These are phyloP conservation scores for Oreotragus oreotragus DNA, from an alignment of 2,113 vertebrate species.

Conservation along the genomic window DNA sequence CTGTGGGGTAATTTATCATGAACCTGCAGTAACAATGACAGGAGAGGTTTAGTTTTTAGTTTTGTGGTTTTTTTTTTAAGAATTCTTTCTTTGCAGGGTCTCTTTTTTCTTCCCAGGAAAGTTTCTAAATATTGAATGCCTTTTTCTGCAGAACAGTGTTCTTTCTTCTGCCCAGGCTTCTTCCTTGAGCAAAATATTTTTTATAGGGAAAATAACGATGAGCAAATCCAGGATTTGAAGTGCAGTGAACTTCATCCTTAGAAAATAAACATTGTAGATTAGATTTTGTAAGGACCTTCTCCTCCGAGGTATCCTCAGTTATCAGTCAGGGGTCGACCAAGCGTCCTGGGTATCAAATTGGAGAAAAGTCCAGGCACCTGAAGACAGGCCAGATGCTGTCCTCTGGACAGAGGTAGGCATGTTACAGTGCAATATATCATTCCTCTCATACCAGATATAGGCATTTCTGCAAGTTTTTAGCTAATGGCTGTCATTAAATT, in stretches of 20 bases:
- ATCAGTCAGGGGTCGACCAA: not conserved
- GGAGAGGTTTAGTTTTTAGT: not conserved
- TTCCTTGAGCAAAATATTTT: constrained; percentile 8
- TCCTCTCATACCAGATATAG: not conserved
- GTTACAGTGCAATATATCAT: not conserved
- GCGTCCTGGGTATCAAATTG: not conserved
- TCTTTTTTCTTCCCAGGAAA: constrained; percentile 12
- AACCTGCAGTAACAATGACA: not conserved
- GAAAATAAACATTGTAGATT: not conserved
- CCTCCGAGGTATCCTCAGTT: not conserved
- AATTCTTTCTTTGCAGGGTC: not conserved
- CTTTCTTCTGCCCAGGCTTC: not conserved
- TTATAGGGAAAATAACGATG: not conserved
- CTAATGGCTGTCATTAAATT: not conserved
- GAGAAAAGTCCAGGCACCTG: not conserved
- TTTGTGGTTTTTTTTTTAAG: not conserved
- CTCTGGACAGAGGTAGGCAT: not conserved
- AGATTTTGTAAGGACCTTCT: not conserved
- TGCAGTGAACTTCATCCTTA: not conserved
- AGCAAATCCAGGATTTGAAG: not conserved
- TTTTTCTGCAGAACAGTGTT: constrained; percentile 4
- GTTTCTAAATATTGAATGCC: constrained; percentile 21
- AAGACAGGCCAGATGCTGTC: not conserved
- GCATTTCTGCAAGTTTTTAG: not conserved
- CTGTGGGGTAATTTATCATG: not conserved